These are phyloP conservation scores for Theristicus caerulescens DNA, from an alignment of 2,113 vertebrate species.

Conservation along the genomic window DNA sequence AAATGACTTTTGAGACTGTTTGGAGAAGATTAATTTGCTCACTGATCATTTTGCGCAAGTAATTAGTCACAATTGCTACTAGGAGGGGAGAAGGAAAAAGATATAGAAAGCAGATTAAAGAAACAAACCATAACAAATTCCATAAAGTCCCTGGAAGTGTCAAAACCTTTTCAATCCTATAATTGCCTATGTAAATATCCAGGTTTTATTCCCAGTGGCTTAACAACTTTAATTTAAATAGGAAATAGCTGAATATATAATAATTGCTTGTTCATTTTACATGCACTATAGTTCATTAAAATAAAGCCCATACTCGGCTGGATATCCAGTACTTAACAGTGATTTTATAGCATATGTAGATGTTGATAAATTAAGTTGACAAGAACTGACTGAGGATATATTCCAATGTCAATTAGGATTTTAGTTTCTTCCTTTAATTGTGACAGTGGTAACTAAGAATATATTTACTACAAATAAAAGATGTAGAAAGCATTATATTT, in stretches of 20 bases:
- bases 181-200: conserved; percentile 31
- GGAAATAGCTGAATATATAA: conserved; percentile 33
- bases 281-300: conserved; percentile 3
- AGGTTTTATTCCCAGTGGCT: conserved; percentile 29
- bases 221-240: conserved; percentile 40
- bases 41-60: not conserved
- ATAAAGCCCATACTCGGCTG: conserved; percentile 9
- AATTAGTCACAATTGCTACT: not conserved
- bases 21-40: not conserved
- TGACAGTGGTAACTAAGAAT: not conserved
- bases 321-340: not conserved
- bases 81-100: not conserved
- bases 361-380: conserved; percentile 19
- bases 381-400: not conserved
- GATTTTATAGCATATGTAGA: not conserved
- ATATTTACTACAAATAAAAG: not conserved
- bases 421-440: conserved; percentile 22
- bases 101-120: not conserved
- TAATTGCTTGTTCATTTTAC: conserved; percentile 25
- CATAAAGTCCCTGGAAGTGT: not conserved
- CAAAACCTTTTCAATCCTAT: not conserved
- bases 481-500: not conserved
- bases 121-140: not conserved
- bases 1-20: not conserved
- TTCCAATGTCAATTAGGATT: conserved; percentile 17